Percentiles rank a stretch among this genome's conserved stretches.
phyloP scores from a whole-genome alignment of 1,140 invertebrate genomes.

The Nylanderia fulva region DNA sequence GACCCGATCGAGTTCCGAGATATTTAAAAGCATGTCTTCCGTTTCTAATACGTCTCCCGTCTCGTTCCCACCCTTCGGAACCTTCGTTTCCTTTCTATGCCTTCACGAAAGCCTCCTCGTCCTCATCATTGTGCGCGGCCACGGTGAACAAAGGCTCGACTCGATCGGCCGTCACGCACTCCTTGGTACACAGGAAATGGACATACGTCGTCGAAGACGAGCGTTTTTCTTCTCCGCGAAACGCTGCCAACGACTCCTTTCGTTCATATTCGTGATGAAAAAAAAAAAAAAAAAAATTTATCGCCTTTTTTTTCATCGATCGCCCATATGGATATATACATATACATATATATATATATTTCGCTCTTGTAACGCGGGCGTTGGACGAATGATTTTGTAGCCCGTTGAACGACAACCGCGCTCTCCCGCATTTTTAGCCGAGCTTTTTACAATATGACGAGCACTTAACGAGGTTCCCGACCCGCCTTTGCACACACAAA shows the following conservation, averaged over 20 bases:
- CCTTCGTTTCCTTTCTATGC: constrained; percentile 18
- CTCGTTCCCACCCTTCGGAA: neutral
- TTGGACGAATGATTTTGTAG: constrained; percentile 27
- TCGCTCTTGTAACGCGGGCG: neutral
- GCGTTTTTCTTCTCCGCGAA: neutral
- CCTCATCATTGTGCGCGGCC: constrained; percentile 14
- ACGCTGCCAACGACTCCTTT: neutral
- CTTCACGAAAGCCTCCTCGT: constrained; percentile 14
- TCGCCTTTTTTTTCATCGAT: neutral
- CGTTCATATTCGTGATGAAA: neutral
- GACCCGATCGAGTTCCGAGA: constrained; percentile 14
- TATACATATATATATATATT: no score
- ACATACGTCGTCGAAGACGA: neutral
- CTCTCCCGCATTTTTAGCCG: neutral
- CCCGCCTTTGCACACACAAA: neutral
- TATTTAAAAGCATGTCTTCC: constrained; percentile 50
- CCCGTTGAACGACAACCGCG: neutral
- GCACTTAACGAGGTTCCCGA: constrained; percentile 23
- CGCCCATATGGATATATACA: neutral
- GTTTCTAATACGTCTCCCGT: constrained; percentile 33
- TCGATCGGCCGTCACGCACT: constrained; percentile 42
- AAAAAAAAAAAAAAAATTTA: neutral
- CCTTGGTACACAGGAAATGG: constrained; percentile 23
- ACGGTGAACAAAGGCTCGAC: constrained; percentile 27
- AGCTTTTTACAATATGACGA: constrained; percentile 27